phyloP scores from a whole-genome alignment of 1,140 invertebrate genomes.

The Hyposmocoma kahamanoa region DNA sequence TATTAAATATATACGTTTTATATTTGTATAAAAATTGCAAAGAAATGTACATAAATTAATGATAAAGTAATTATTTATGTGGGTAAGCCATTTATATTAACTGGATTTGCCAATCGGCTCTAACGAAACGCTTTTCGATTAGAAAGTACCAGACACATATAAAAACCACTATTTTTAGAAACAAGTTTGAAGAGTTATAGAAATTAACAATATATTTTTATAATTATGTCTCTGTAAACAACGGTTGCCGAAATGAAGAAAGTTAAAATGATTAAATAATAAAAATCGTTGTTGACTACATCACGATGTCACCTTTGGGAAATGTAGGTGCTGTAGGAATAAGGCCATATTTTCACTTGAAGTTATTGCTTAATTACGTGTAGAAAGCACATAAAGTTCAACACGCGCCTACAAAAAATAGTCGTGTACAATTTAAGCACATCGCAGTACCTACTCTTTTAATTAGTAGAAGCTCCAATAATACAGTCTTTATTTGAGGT shows the following conservation, averaged over 20 bases:
- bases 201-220: not conserved
- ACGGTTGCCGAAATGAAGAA: not conserved
- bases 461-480: not conserved
- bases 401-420: slow-evolving; percentile 19
- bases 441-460: not conserved
- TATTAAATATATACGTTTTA: too few relatives aligned
- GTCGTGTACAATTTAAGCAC: slow-evolving; percentile 7
- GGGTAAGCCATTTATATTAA: too few relatives aligned
- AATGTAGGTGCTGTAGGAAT: slow-evolving; percentile 18
- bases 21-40: too few relatives aligned
- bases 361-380: slow-evolving; percentile 47
- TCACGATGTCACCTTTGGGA: slow-evolving; percentile 12
- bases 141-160: too few relatives aligned
- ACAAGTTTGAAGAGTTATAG: too few relatives aligned
- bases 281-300: slow-evolving; percentile 9
- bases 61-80: too few relatives aligned
- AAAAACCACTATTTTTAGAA: too few relatives aligned
- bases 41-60: too few relatives aligned
- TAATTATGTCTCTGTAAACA: not conserved
- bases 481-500: not conserved
- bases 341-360: slow-evolving; percentile 29
- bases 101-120: too few relatives aligned
- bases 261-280: slow-evolving; percentile 3
- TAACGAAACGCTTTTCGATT: too few relatives aligned
- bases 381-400: slow-evolving; percentile 33